Evolutionary conservation across 2,888 invertebrate genomes (phyloP).

Genomic region (Ochropleura plecta): DNA sequence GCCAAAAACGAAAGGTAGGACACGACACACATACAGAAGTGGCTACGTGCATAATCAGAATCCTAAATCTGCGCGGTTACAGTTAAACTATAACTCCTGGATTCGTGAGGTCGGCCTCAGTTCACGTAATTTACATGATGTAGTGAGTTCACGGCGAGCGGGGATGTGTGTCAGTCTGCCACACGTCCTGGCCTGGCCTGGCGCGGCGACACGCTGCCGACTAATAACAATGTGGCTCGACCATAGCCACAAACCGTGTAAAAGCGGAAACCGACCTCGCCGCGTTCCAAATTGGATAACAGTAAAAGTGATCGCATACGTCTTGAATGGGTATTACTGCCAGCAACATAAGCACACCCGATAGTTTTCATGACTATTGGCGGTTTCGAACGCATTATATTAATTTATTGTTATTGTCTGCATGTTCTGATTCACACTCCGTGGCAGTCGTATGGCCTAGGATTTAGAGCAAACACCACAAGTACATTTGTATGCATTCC

Average conservation of each 20-base stretch:
- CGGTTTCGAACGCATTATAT: conserved; percentile 78
- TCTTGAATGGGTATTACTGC: conserved; percentile 84
- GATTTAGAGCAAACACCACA: conserved; percentile 58
- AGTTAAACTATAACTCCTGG: conserved; percentile 62
- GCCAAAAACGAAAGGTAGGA: conserved; percentile 39
- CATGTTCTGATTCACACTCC: conserved; percentile 63
- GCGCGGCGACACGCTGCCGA: conserved; percentile 83
- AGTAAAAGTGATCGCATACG: conserved; percentile 90
- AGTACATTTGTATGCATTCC: conserved; percentile 47
- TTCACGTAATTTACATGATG: conserved; percentile 60
- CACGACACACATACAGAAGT: conserved; percentile 42
- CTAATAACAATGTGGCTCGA: conserved; percentile 84
- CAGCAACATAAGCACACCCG: conserved; percentile 68
- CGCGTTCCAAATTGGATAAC: conserved; percentile 89
- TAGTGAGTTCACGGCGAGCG: conserved; percentile 39
- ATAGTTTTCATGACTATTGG: conserved; percentile 82
- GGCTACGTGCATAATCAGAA: conserved; percentile 63
- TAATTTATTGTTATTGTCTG: conserved; percentile 77
- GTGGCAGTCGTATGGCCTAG: conserved; percentile 30
- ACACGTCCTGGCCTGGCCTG: conserved; percentile 78
- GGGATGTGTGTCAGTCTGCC: conserved; percentile 85
- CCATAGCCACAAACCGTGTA: conserved; percentile 87
- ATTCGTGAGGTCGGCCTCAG: conserved; percentile 51
- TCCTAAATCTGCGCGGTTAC: conserved; percentile 59
- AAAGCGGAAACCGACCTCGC: conserved; percentile 88